Percentiles rank a stretch among this genome's conserved stretches.
phyloP scores from a whole-genome alignment of 2,797 vertebrate genomes.

The Argya squamiceps region DNA sequence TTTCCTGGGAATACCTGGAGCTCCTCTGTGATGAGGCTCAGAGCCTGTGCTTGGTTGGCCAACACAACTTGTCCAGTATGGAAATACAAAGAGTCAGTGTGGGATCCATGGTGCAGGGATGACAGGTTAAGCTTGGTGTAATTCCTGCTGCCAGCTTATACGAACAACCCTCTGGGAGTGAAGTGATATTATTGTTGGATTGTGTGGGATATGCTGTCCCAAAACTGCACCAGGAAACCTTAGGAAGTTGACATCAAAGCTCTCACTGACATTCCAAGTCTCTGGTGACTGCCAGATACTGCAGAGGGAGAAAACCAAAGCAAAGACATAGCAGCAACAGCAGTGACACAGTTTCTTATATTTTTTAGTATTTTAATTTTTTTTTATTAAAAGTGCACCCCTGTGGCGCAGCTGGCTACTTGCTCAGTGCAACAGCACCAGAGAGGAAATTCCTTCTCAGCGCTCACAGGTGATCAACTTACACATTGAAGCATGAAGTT shows the following conservation, averaged over 20 bases:
- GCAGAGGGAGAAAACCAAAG: not conserved
- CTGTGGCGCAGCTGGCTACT: constrained; percentile 1
- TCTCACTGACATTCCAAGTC: not conserved
- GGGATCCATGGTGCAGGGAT: not conserved
- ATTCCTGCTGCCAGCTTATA: not conserved
- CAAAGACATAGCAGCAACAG: not conserved
- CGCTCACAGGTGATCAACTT: constrained; percentile 61
- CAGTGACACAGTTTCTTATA: not conserved
- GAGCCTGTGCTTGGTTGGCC: not conserved
- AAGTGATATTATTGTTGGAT: not conserved
- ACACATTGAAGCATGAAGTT: constrained; percentile 63
- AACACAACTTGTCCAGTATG: accelerated
- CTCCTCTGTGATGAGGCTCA: not conserved
- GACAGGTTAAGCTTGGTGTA: not conserved
- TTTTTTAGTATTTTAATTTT: not conserved
- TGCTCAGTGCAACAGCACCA: not conserved
- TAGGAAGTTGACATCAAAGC: not conserved
- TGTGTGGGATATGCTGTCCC: accelerated
- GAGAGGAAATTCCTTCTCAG: constrained; percentile 61
- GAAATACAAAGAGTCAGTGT: not conserved
- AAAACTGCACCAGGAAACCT: not conserved
- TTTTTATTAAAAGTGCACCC: not conserved
- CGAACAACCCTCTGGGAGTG: not conserved
- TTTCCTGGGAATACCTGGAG: not conserved
- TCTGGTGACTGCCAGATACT: not conserved